These are phyloP conservation scores for Athalia circularis DNA, from an alignment of 2,888 invertebrate species.

Conservation along the genomic window DNA sequence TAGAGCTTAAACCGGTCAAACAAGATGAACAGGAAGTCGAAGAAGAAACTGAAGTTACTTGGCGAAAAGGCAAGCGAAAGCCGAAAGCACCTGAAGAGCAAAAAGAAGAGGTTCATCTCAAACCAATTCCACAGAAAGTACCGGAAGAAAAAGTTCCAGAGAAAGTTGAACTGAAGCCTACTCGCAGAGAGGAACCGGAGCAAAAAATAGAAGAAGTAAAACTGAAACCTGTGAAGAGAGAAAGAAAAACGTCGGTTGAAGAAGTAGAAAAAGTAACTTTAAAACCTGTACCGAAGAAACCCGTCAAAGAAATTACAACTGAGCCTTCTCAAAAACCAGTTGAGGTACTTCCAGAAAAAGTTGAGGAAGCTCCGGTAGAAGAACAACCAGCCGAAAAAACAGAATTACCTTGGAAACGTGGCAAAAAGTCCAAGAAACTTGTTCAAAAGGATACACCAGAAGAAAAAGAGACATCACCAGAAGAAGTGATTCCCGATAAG, in stretches of 20 bases:
- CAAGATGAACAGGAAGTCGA: conserved; percentile 68
- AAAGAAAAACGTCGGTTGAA: conserved; percentile 29
- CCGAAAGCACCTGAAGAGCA: conserved; percentile 46
- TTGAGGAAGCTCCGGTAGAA: conserved; percentile 58
- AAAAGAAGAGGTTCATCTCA: conserved; percentile 38
- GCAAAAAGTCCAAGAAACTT: conserved; percentile 45
- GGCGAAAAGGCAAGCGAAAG: conserved; percentile 57
- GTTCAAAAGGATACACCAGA: conserved; percentile 49
- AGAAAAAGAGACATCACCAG: conserved; percentile 24
- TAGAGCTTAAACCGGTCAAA: conserved; percentile 25
- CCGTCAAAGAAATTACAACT: conserved; percentile 41
- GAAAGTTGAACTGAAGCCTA: conserved; percentile 53
- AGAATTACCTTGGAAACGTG: conserved; percentile 47
- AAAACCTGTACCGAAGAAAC: conserved; percentile 53
- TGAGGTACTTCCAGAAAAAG: conserved; percentile 47
- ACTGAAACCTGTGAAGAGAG: conserved; percentile 42
- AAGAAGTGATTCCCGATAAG: no score
- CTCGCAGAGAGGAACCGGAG: conserved; percentile 48
- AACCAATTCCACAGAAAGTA: conserved; percentile 46
- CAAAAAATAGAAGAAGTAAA: conserved; percentile 53
- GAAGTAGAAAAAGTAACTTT: conserved; percentile 48
- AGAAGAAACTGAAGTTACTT: conserved; percentile 77
- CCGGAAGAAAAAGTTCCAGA: conserved; percentile 30
- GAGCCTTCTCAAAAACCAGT: not conserved
- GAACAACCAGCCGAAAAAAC: conserved; percentile 66